Conservation (phyloP, 2,797 vertebrate genomes). For the Schizothorax lantsangensis region DNA sequence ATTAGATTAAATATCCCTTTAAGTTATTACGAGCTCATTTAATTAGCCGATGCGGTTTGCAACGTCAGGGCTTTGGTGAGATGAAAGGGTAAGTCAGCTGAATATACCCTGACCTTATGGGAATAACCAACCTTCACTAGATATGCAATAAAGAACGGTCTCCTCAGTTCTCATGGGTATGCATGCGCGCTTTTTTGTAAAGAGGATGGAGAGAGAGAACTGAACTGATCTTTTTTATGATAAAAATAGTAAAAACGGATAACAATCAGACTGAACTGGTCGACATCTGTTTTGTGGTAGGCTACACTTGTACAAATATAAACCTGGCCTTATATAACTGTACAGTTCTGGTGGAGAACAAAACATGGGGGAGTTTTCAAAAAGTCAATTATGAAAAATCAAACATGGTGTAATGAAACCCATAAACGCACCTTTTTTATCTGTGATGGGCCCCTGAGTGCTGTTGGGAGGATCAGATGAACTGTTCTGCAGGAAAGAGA, state of each 20-base stretch:
- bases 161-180: too few species aligned
- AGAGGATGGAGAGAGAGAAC: neutral
- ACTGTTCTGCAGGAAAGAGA: constrained; percentile 39
- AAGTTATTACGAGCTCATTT: neutral
- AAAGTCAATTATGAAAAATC: neutral
- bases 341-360: neutral
- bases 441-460: constrained; percentile 31
- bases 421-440: constrained; percentile 39
- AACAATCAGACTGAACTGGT: neutral
- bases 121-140: constrained; percentile 9
- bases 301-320: constrained; percentile 13
- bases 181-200: too few species aligned
- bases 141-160: too few species aligned
- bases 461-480: constrained; percentile 35
- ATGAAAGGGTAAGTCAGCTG: neutral
- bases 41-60: neutral
- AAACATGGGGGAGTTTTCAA: neutral
- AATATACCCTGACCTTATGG: constrained; percentile 8
- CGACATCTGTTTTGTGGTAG: neutral
- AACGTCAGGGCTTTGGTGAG: neutral
- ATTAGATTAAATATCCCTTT: neutral
- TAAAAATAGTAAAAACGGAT: neutral
- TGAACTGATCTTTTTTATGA: neutral
- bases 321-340: neutral
- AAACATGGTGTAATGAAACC: neutral